These are phyloP conservation scores for Magallana nippona DNA, from an alignment of 2,888 invertebrate genomes.

Conservation along the genomic window DNA sequence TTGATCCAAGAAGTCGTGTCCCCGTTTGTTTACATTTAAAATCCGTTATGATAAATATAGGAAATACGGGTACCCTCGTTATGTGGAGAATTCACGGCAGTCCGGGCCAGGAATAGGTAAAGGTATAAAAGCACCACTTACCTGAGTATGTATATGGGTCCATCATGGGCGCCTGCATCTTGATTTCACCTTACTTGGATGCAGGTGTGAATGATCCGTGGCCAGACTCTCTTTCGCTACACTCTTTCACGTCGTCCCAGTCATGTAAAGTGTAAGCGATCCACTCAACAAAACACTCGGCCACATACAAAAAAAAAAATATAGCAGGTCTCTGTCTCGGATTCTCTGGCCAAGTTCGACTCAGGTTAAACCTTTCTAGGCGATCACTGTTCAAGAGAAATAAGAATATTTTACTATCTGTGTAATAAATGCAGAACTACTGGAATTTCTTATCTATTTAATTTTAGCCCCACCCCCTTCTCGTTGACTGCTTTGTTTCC, in stretches of 20 bases:
- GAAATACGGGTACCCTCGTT: conserved; percentile 16
- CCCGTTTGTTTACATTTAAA: conserved; percentile 30
- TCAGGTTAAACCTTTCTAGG: conserved; percentile 37
- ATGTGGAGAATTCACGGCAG: neutral
- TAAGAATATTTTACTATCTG: conserved; percentile 50
- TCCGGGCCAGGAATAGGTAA: conserved; percentile 19
- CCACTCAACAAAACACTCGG: conserved; percentile 32
- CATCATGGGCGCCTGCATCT: conserved; percentile 49
- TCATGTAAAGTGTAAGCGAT: conserved; percentile 40
- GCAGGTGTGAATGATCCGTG: conserved; percentile 34
- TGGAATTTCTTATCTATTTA: conserved; percentile 54
- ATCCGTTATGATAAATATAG: conserved; percentile 18
- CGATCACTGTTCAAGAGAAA: conserved; percentile 50
- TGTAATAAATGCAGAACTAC: conserved; percentile 48
- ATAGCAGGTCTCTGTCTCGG: neutral
- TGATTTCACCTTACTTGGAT: conserved; percentile 34
- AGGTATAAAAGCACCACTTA: conserved; percentile 38
- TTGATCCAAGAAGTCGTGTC: conserved; percentile 7
- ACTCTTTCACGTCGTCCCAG: conserved; percentile 34
- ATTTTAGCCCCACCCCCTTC: conserved; percentile 52
- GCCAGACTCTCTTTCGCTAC: conserved; percentile 19
- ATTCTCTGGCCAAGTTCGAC: conserved; percentile 31
- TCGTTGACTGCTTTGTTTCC: conserved; percentile 49
- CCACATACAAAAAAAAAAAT: conserved; percentile 36
- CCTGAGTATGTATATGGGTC: conserved; percentile 55